Evolutionary conservation across 2,113 vertebrate species (phyloP), one percentile per base, ranked within the genome.

Genomic region (Uropsilus gracilis): DNA sequence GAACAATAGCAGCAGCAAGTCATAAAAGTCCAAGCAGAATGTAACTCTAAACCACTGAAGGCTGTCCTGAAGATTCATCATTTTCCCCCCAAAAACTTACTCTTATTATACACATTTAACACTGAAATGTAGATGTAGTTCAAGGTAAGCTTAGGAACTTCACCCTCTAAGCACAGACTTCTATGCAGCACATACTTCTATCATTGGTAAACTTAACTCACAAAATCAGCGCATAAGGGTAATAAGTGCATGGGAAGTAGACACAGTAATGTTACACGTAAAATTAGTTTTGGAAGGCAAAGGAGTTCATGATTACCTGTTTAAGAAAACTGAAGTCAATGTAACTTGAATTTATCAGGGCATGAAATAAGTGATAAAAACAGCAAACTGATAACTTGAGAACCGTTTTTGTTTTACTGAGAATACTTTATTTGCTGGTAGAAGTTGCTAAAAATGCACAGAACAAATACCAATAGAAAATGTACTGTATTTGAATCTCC

Each of bases 391-490:
- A 98, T 98, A 98, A 98, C 98, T 98, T 98, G 98, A 98, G 98
- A 98, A 98, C 98, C 98, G 8, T 97, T 98, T 98, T 98, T 97
- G 95, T 98, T 98, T 98, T 98, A 98, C 98, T 98, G 98, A 98
- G 98, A 98, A 98, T 98, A 98, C 98, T 98, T 98, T 98, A 98
- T 98, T 99, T 98, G 98, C 98, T 98, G 98, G 98, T 98, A 98
- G 98, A 98, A 98, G 98, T 98, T 98, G 98, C 98, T 98, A 98
- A 98, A 99, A 99, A 99, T 98, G 98, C 98, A 98, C 98, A 98
- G 98, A 98, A 98, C 98, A 98, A 98, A 98, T 98, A 98, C 98
- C 98, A 98, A 98, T 98, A 98, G 98, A 98, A 98, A 98, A 98
- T 98, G 97, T 97, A 98, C 97, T 98, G 98, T 90, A 98, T 98